phyloP scores from a whole-genome alignment of 1,140 invertebrate genomes.

The Harlomillsia oculata region DNA sequence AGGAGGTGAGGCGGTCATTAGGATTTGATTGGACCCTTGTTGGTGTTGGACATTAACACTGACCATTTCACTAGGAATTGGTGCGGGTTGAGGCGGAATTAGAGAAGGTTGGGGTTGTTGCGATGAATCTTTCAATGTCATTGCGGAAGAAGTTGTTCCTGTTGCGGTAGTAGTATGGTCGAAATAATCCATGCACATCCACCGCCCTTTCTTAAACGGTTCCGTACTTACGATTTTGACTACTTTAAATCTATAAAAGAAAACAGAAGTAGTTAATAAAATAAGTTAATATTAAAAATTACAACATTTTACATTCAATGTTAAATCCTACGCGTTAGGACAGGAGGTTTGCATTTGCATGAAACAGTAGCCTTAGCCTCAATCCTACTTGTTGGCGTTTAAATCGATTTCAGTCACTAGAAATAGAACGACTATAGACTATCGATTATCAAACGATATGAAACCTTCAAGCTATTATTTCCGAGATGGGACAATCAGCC shows the following conservation, averaged over 20 bases:
- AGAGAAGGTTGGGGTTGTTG: constrained; percentile 20
- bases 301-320: not conserved
- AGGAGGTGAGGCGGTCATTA: constrained; percentile 1
- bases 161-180: constrained; percentile 60
- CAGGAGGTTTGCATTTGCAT: too few species aligned
- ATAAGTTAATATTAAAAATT: constrained; percentile 4
- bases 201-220: constrained; percentile 83
- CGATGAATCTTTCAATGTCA: constrained; percentile 5
- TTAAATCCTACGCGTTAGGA: too few species aligned
- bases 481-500: too few species aligned
- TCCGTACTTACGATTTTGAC: constrained; percentile 93
- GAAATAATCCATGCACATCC: constrained; percentile 91
- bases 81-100: constrained; percentile 15
- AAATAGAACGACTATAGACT: too few species aligned
- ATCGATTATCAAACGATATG: too few species aligned
- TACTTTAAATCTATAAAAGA: constrained; percentile 66
- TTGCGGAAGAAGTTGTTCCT: constrained; percentile 1
- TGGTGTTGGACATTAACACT: too few species aligned
- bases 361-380: too few species aligned
- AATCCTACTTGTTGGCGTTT: too few species aligned
- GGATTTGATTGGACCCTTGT: not conserved
- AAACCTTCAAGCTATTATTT: too few species aligned
- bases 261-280: not conserved
- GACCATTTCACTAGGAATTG: too few species aligned
- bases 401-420: too few species aligned